Base-by-base conservation (phyloP, 1,140 invertebrate genomes). In the Diabrotica undecimpunctata region DNA sequence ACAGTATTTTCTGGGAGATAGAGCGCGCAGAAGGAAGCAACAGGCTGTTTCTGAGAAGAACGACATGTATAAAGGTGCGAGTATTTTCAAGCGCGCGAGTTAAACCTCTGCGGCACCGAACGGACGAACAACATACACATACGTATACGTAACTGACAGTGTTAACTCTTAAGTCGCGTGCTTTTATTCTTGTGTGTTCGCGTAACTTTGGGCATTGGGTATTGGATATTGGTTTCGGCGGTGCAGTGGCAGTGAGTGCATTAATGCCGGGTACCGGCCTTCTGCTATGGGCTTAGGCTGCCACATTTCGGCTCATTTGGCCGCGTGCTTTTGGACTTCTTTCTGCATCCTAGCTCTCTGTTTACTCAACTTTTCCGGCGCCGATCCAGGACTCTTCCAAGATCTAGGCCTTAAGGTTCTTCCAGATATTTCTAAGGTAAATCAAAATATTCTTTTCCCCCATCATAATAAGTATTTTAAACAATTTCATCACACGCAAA, bases 391-490 rank as follows among this genome's bases (percentile, higher is more conserved):
- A 52, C 65, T 73, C 11, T 59, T 72, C n/a, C 65, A 67, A 46
- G 72, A 72, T 37, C 66, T 75, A 39, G 74, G 72, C 10, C 60
- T 75, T 58, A 66, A 68, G 53, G 37, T 63, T 11, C 54, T 68
- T 68, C 74, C 70, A 38, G 74, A 75, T 66, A 65, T 68, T 59
- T 56, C 66, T 36, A 75, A 75, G 74, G 74, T 75, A 73, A 46
- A 10, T 46, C n/a, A 46, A 2, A 25, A 25, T 4, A 25, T 25
- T 25, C 25, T 25, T 25, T 25, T 25, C 25, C 25, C 25, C 1
- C 25, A 25, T 25, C 25, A 25, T 25, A 25, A 25, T 25, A 25
- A 25, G 25, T 25, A 25, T 25, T 25, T 25, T 25, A 25, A 25
- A 25, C 1, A 25, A 25, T 25, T 25, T 25, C 4, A 4, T 25